These are phyloP conservation scores for Ectemnius lituratus DNA, from an alignment of 2,888 invertebrate genomes.

Conservation along the genomic window DNA sequence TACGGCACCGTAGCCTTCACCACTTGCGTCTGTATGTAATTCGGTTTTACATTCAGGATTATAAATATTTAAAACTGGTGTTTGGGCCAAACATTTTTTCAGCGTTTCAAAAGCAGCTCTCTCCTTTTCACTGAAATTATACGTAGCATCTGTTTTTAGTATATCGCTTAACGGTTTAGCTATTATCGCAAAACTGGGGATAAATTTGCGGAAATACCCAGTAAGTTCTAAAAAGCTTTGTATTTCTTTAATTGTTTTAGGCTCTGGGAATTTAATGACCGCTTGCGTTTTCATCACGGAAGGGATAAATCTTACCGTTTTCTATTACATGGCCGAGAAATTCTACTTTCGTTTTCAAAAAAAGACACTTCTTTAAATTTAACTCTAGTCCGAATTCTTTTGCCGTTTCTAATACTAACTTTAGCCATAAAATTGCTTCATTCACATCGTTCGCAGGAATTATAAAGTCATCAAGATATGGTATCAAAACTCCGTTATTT, in stretches of 20 bases:
- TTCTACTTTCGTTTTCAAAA: slow-evolving; percentile 25
- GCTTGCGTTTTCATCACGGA: slow-evolving; percentile 17
- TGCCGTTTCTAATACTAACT: background rate
- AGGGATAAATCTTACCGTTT: slow-evolving; percentile 1
- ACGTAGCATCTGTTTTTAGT: slow-evolving; percentile 6
- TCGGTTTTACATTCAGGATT: slow-evolving; percentile 23
- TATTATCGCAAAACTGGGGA: slow-evolving; percentile 29
- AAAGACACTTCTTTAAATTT: slow-evolving; percentile 42
- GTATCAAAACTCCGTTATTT: background rate
- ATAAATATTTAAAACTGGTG: slow-evolving; percentile 17
- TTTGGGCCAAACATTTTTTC: background rate
- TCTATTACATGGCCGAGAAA: slow-evolving; percentile 32
- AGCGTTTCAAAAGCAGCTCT: slow-evolving; percentile 15
- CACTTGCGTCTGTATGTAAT: background rate
- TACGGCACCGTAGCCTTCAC: slow-evolving; percentile 3
- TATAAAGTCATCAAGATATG: slow-evolving; percentile 9
- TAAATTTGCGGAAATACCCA: slow-evolving; percentile 32
- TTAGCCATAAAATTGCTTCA: background rate
- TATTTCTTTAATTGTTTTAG: slow-evolving; percentile 22
- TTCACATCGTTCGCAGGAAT: background rate
- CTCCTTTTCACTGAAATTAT: slow-evolving; percentile 10
- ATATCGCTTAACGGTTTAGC: slow-evolving; percentile 19
- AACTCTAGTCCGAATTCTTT: slow-evolving; percentile 7
- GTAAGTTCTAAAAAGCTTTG: slow-evolving; percentile 23
- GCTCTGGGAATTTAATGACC: slow-evolving; percentile 14